These are phyloP conservation scores for Caradrina clavipalpis DNA, from an alignment of 2,888 invertebrate genomes.

Conservation along the genomic window DNA sequence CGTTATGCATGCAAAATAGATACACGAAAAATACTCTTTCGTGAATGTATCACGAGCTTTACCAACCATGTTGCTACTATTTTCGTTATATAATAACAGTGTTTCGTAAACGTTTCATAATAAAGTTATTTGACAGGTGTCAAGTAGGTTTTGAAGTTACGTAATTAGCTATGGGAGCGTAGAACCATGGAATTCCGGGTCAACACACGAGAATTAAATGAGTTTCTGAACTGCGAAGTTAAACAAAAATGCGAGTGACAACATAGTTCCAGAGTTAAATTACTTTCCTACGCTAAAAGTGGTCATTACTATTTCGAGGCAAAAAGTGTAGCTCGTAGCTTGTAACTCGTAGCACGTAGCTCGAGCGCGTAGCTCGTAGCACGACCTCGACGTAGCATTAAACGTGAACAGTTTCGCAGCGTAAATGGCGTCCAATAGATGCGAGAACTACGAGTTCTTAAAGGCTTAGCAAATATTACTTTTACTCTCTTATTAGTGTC, in stretches of 20 bases:
- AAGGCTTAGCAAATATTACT: constrained; percentile 55
- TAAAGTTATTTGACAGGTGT: constrained; percentile 1
- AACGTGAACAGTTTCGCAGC: constrained; percentile 29
- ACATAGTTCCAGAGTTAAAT: constrained; percentile 14
- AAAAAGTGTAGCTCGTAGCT: not conserved
- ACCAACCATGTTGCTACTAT: not conserved
- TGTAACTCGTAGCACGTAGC: constrained; percentile 17
- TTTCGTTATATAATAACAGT: not conserved
- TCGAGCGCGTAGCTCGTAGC: constrained; percentile 20
- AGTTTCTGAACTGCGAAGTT: constrained; percentile 15
- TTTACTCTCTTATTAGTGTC: constrained; percentile 53
- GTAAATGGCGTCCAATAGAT: constrained; percentile 34
- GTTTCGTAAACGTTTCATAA: not conserved
- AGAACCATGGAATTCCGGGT: not conserved
- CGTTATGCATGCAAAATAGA: constrained; percentile 45
- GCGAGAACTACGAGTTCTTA: constrained; percentile 44
- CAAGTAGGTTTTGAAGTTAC: not conserved
- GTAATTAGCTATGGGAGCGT: not conserved
- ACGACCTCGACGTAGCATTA: constrained; percentile 57
- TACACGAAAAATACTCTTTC: constrained; percentile 23
- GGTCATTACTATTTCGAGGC: constrained; percentile 23
- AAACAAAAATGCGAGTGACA: not conserved
- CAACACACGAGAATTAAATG: not conserved
- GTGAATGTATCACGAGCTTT: constrained; percentile 12
- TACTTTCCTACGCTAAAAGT: constrained; percentile 16